A percentile compares a stretch with the other conserved stretches of the same genome.
Evolutionary conservation across 2,113 vertebrate species (phyloP).

Genomic region (Lates calcarifer): DNA sequence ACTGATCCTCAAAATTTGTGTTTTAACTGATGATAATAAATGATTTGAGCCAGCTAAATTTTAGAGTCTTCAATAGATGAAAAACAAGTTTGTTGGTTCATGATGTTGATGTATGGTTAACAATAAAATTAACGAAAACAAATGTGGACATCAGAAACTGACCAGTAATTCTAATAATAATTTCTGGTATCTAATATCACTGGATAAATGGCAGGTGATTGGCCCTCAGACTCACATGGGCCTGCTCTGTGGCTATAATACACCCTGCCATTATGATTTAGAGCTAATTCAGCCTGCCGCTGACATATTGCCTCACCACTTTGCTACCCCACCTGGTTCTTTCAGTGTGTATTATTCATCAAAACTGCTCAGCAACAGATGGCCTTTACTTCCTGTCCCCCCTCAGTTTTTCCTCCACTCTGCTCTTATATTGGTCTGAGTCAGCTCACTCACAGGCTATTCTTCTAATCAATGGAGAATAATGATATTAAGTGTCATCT

Average conservation of each 20-base stretch:
- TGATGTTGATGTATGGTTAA: not conserved
- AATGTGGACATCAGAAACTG: not conserved
- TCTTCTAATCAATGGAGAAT: slow-evolving; percentile 29
- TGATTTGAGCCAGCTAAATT: not conserved
- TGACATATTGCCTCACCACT: slow-evolving; percentile 54
- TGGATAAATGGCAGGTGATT: slow-evolving; percentile 16
- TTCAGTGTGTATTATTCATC: slow-evolving; percentile 65
- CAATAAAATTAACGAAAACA: not conserved
- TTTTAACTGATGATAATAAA: too few species aligned
- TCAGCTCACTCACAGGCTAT: slow-evolving; percentile 24
- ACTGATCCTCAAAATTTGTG: not conserved
- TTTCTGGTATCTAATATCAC: slow-evolving; percentile 5
- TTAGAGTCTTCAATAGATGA: too few species aligned
- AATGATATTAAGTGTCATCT: not conserved
- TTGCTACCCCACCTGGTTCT: slow-evolving; percentile 50
- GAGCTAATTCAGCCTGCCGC: slow-evolving; percentile 41
- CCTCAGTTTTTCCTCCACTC: not conserved
- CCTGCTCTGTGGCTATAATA: slow-evolving; percentile 45
- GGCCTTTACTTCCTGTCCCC: slow-evolving; percentile 29
- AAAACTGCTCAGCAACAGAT: slow-evolving; percentile 60
- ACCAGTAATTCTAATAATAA: too few species aligned
- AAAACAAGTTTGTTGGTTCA: too few species aligned
- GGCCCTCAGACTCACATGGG: slow-evolving; percentile 33
- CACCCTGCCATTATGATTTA: slow-evolving; percentile 54
- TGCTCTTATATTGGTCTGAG: slow-evolving; percentile 36